phyloP scores from a whole-genome alignment of 2,113 vertebrate species.

The Oryzias melastigma region DNA sequence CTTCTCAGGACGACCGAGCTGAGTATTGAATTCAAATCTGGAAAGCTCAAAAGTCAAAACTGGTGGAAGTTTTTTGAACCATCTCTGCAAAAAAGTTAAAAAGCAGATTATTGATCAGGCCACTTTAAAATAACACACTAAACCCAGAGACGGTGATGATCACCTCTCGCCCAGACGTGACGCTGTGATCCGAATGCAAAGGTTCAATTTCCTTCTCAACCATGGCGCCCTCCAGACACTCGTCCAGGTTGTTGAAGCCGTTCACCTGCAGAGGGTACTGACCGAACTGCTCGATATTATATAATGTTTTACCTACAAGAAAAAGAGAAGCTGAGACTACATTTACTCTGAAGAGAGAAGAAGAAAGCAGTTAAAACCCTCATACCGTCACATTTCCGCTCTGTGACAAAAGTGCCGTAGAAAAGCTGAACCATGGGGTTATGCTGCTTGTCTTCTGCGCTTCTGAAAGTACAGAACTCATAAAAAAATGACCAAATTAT shows the following conservation, averaged over 20 bases:
- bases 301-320: constrained; percentile 83
- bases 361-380: rapidly evolving
- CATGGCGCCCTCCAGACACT: constrained; percentile 96
- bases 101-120: neutral
- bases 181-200: constrained; percentile 73
- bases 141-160: neutral
- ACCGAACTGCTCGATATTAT: constrained; percentile 93
- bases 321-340: constrained; percentile 1
- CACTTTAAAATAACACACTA: neutral
- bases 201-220: constrained; percentile 90
- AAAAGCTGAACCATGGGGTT: constrained; percentile 99
- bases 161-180: constrained; percentile 87
- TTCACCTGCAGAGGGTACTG: constrained; percentile 98
- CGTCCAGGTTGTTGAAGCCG: constrained; percentile 89
- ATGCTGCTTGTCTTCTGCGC: constrained; percentile 82
- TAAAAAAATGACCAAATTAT: neutral
- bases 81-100: constrained; percentile 77
- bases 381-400: constrained; percentile 88
- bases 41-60: constrained; percentile 98
- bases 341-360: neutral
- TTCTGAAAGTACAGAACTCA: constrained; percentile 60
- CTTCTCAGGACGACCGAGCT: constrained; percentile 96
- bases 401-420: constrained; percentile 92
- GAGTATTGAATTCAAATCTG: constrained; percentile 96
- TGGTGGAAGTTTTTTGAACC: constrained; percentile 95